phyloP scores from a whole-genome alignment of 2,888 invertebrate genomes.

The Campaea margaritaria region DNA sequence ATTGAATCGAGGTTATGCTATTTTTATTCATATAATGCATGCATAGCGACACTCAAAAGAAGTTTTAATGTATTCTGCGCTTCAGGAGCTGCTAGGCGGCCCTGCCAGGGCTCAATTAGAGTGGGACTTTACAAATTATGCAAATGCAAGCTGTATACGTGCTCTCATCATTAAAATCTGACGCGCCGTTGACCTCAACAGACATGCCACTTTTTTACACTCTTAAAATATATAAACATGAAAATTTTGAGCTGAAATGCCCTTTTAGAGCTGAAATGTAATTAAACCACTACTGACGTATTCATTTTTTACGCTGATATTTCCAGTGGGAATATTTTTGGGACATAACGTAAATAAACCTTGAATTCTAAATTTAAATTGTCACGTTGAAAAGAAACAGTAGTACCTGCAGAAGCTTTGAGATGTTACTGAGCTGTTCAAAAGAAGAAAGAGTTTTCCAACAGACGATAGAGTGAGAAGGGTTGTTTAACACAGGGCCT shows the following conservation, averaged over 20 bases:
- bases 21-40: slow-evolving; percentile 22
- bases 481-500: slow-evolving; percentile 16
- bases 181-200: slow-evolving; percentile 52
- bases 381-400: background rate
- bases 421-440: background rate
- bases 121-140: slow-evolving; percentile 62
- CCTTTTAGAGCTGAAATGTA: slow-evolving; percentile 1
- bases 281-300: slow-evolving; percentile 11
- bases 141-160: slow-evolving; percentile 53
- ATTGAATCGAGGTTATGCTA: slow-evolving; percentile 11
- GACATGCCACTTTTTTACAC: slow-evolving; percentile 44
- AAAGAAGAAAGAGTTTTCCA: slow-evolving; percentile 6
- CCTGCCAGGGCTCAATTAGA: slow-evolving; percentile 49
- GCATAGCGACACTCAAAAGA: slow-evolving; percentile 20
- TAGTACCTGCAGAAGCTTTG: background rate
- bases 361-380: background rate
- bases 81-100: slow-evolving; percentile 36
- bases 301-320: background rate
- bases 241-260: slow-evolving; percentile 24
- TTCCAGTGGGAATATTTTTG: background rate
- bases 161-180: slow-evolving; percentile 63
- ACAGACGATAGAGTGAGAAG: slow-evolving; percentile 13
- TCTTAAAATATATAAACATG: slow-evolving; percentile 44
- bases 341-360: background rate
- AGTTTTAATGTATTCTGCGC: slow-evolving; percentile 37